Evolutionary conservation across 2,113 vertebrate genomes (phyloP), one percentile per base, ranked within the genome.

Genomic region (Anarhynchus alexandrinus): DNA sequence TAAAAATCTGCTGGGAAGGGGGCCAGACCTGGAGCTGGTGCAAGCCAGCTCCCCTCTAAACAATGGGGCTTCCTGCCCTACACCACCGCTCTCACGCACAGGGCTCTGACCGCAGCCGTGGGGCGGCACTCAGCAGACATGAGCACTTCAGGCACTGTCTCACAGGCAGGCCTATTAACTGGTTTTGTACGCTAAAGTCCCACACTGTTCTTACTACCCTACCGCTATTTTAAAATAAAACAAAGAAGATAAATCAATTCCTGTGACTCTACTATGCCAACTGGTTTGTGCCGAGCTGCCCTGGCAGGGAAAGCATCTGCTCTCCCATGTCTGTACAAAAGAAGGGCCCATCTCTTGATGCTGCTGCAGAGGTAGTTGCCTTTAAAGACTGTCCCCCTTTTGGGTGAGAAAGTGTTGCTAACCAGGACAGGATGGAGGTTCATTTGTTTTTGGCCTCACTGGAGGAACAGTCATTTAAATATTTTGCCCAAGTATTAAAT

Each of bases 91-190:
- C 32, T 30, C 40, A 19, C 23, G 26, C 3, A 42, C 8, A 6
- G 0, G 2, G 32, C n/a, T 69, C 43, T 34, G 67, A 38, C 34
- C 3, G 2, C 38, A 82, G 57, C 0, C 0, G 15, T 30, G 10
- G 10, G 15, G 5, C 7, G 27, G 8, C 64, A 43, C 29, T 22
- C 12, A 51, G 49, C 49, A 13, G 4, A 67, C 18, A 6, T 3
- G 2, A 47, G 21, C 8, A 12, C 49, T 57, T 57, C 23, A 52
- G 34, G 43, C 13, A 25, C 8, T 0, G 2, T 14, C 18, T 66
- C 32, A 42, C 23, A 62, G 22, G 8, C 0, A 5, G 18, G 13
- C 36, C 20, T 34, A 3, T 57, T 52, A 61, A 52, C 5, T 10
- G 4, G 4, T 49, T 82, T 62, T 45, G 32, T n/a, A 58, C 25